Evolutionary conservation across 2,797 vertebrate genomes (phyloP).

Genomic region (Ispidina picta): DNA sequence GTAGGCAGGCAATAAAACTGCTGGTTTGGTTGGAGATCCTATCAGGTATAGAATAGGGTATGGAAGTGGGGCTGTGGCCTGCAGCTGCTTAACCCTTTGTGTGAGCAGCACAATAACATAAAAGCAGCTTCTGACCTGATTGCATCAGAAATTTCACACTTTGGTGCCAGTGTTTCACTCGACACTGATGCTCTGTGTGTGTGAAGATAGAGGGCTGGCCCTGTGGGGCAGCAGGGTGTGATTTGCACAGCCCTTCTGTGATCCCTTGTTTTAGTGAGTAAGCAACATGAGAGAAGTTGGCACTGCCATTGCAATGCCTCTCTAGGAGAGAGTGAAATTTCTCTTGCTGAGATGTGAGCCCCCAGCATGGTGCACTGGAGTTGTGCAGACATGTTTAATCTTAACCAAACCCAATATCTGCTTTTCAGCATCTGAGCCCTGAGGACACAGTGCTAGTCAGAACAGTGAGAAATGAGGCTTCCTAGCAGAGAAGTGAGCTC

Average conservation of each 20-base stretch:
- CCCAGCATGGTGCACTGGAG: neutral
- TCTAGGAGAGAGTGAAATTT: neutral
- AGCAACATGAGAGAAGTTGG: neutral
- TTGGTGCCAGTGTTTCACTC: rapidly evolving
- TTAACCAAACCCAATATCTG: neutral
- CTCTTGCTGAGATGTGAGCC: constrained; percentile 15
- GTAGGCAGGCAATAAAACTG: constrained; percentile 58
- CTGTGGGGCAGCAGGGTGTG: neutral
- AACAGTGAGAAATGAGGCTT: constrained; percentile 6
- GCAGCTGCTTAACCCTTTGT: constrained; percentile 38
- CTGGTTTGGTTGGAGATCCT: constrained; percentile 59
- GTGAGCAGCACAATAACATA: neutral
- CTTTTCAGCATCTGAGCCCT: constrained; percentile 46
- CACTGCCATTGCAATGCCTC: neutral
- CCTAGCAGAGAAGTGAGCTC: neutral
- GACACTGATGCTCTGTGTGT: neutral
- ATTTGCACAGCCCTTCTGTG: constrained; percentile 29
- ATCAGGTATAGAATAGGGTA: constrained; percentile 21
- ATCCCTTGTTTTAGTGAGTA: neutral
- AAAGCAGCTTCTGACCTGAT: neutral
- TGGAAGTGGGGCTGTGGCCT: constrained; percentile 10
- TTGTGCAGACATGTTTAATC: constrained; percentile 26
- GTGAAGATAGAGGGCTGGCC: neutral
- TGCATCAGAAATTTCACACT: constrained; percentile 38
- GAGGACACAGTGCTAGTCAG: constrained; percentile 45